phyloP scores from a whole-genome alignment of 2,113 vertebrate species.

The Nothobranchius kuhntae region DNA sequence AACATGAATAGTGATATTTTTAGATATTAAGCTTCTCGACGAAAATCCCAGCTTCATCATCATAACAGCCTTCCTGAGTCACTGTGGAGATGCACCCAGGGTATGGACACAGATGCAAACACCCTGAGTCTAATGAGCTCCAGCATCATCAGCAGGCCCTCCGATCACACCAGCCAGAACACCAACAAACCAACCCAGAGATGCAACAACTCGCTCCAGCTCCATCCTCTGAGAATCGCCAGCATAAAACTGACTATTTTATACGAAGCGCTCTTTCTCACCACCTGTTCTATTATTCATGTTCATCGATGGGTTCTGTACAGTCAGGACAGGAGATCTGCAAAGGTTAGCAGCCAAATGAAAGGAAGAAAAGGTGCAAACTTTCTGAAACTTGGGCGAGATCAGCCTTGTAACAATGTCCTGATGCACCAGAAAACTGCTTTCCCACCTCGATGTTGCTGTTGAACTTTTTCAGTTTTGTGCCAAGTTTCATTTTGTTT shows the following conservation, averaged over 20 bases:
- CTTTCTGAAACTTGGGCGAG: not conserved
- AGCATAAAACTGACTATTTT: slow-evolving; percentile 17
- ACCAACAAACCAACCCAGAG: slow-evolving; percentile 29
- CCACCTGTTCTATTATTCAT: slow-evolving; percentile 42
- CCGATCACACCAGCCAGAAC: slow-evolving; percentile 32
- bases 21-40: not conserved
- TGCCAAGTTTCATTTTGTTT: slow-evolving; percentile 66
- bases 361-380: slow-evolving; percentile 1
- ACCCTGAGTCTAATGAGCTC: slow-evolving; percentile 17
- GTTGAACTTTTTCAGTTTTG: slow-evolving; percentile 31
- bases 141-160: slow-evolving; percentile 31
- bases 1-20: not conserved
- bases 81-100: slow-evolving; percentile 59
- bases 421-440: not conserved
- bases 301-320: slow-evolving; percentile 22
- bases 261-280: slow-evolving; percentile 28
- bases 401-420: not conserved
- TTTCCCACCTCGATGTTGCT: slow-evolving; percentile 4
- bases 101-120: slow-evolving; percentile 21
- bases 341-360: not conserved
- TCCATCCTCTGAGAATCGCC: slow-evolving; percentile 23
- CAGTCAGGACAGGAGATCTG: slow-evolving; percentile 11
- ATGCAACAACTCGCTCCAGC: slow-evolving; percentile 29
- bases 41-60: slow-evolving; percentile 17
- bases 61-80: not conserved